Conservation (phyloP, 2,888 invertebrate genomes). For the Archips xylosteana region DNA sequence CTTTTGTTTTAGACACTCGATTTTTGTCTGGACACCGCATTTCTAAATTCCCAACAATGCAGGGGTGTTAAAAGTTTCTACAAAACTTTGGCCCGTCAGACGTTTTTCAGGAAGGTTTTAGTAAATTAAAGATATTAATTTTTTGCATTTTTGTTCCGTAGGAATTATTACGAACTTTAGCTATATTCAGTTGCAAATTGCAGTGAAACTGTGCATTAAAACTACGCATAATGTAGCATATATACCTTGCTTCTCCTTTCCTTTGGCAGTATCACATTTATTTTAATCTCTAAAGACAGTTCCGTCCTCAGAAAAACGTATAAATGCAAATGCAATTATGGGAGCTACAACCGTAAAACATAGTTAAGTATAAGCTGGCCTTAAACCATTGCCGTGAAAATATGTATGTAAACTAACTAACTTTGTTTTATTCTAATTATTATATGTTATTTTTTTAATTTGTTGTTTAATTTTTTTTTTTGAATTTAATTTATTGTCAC, state of each 20-base stretch:
- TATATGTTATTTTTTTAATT: too few relatives aligned
- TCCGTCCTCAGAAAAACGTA: too few relatives aligned
- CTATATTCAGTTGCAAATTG: background rate
- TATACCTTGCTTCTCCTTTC: too few relatives aligned
- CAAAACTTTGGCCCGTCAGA: background rate
- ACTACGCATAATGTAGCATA: too few relatives aligned
- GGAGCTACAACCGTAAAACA: too few relatives aligned
- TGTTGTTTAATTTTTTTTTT: too few relatives aligned
- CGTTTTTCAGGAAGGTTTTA: conserved; percentile 3
- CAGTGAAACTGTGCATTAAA: too few relatives aligned
- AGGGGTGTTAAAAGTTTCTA: conserved; percentile 12
- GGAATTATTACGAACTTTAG: background rate
- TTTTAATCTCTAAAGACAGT: background rate
- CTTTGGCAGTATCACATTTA: background rate
- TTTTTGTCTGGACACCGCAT: conserved; percentile 63
- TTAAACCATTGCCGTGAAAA: background rate
- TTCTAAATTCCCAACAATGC: conserved; percentile 47
- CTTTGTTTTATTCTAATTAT: too few relatives aligned
- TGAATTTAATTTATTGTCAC: too few relatives aligned
- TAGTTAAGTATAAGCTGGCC: background rate
- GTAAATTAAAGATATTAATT: background rate
- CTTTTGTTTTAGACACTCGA: conserved; percentile 61
- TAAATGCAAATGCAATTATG: too few relatives aligned
- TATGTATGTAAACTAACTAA: too few relatives aligned
- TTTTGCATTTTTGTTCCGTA: background rate